Conservation (phyloP, 1,140 invertebrate species). For the Drosophila eugracilis region DNA sequence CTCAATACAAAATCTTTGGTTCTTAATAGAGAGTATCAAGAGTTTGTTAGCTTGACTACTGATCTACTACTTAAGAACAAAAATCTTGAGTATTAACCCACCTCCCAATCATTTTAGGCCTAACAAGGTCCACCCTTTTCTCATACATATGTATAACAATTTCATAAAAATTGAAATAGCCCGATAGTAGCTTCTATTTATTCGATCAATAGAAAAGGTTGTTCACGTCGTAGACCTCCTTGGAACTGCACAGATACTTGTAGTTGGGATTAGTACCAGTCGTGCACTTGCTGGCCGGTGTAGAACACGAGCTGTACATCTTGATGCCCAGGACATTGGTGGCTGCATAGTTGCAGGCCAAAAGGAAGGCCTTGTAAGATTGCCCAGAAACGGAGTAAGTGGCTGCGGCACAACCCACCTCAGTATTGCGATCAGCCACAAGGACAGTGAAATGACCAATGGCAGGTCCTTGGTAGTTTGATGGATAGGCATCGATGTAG, state of each 20-base stretch:
- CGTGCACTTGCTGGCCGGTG: slow-evolving; percentile 57
- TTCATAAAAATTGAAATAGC: neutral
- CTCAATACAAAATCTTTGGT: too few relatives aligned
- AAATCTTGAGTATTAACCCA: too few relatives aligned
- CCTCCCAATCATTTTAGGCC: too few relatives aligned
- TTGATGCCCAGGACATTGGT: slow-evolving; percentile 66
- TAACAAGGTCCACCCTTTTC: too few relatives aligned
- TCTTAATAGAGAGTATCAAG: too few relatives aligned
- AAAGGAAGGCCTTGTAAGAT: slow-evolving; percentile 55
- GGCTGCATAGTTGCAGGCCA: slow-evolving; percentile 75
- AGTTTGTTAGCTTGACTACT: too few relatives aligned
- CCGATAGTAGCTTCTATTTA: neutral
- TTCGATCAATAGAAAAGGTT: slow-evolving; percentile 45
- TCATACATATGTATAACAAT: neutral
- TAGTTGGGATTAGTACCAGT: slow-evolving; percentile 66
- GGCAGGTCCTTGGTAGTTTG: slow-evolving; percentile 46
- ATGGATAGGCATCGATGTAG: slow-evolving; percentile 62
- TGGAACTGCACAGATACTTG: slow-evolving; percentile 59
- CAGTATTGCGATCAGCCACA: slow-evolving; percentile 68
- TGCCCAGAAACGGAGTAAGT: slow-evolving; percentile 44
- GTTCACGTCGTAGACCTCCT: slow-evolving; percentile 72
- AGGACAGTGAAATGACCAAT: slow-evolving; percentile 80
- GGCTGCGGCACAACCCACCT: slow-evolving; percentile 69
- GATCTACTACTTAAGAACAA: too few relatives aligned
- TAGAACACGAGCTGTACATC: slow-evolving; percentile 61